Conservation (phyloP, 2,113 vertebrate genomes). For the Peucedramus taeniatus region DNA sequence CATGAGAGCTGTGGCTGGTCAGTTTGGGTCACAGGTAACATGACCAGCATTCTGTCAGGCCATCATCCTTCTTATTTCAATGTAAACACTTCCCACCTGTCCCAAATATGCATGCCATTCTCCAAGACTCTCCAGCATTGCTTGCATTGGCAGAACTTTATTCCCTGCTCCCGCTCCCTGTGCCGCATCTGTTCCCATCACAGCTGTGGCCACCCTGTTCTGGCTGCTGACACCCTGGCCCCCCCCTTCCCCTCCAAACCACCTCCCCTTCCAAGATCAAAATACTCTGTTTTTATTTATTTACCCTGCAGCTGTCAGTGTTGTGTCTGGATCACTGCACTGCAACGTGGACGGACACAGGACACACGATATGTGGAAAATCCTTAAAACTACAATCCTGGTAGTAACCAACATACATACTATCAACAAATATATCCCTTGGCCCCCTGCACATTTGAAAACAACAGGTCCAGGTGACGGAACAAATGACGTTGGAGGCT, state of each 20-base stretch:
- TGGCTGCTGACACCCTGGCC: constrained; percentile 60
- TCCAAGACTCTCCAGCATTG: constrained; percentile 80
- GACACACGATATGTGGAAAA: constrained; percentile 77
- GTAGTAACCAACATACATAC: constrained; percentile 73
- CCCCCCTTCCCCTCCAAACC: background rate
- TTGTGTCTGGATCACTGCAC: constrained; percentile 89
- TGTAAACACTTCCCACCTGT: constrained; percentile 94
- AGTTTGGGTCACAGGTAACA: constrained; percentile 79
- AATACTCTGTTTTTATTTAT: constrained; percentile 92
- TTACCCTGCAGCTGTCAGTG: constrained; percentile 90
- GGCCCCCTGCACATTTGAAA: constrained; percentile 7
- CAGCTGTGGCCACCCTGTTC: constrained; percentile 73
- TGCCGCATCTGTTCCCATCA: constrained; percentile 80
- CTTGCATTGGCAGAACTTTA: constrained; percentile 74
- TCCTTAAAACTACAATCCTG: constrained; percentile 79
- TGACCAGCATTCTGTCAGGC: constrained; percentile 67
- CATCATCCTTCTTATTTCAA: constrained; percentile 78
- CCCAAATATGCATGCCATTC: constrained; percentile 79
- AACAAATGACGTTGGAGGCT: constrained; percentile 7
- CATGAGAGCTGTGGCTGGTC: constrained; percentile 22
- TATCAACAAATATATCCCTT: constrained; percentile 74
- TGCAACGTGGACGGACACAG: constrained; percentile 70
- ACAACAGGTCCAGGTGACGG: background rate
- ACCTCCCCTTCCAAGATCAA: constrained; percentile 67
- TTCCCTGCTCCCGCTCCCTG: constrained; percentile 57